Percentiles rank a stretch among this genome's conserved stretches.
Conservation (phyloP, 53 echinoderm and acorn worm genomes). For the Antedon mediterranea region DNA sequence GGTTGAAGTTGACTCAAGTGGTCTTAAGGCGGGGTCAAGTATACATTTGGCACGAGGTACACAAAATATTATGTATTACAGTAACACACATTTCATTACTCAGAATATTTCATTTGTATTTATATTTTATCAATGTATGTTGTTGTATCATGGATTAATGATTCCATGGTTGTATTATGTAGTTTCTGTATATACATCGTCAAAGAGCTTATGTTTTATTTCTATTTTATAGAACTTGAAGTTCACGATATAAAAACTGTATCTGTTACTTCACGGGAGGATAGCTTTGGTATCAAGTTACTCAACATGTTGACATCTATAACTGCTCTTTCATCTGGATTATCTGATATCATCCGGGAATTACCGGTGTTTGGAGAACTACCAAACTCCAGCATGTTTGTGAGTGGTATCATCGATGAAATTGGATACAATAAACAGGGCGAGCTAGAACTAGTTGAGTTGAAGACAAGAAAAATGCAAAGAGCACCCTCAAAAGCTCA, state of each 20-base stretch:
- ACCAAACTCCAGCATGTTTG: slow-evolving; percentile 28
- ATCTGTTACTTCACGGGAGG: slow-evolving; percentile 37
- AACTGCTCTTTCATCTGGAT: slow-evolving; percentile 23
- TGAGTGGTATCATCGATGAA: slow-evolving; percentile 72
- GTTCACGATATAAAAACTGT: slow-evolving; percentile 58
- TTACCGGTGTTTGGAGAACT: slow-evolving; percentile 67
- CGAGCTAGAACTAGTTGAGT: slow-evolving; percentile 64
- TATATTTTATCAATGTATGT: too few species aligned
- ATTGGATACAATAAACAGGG: slow-evolving; percentile 41
- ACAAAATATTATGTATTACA: background rate
- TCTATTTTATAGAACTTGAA: slow-evolving; percentile 55
- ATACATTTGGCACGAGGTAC: slow-evolving; percentile 68
- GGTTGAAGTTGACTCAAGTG: slow-evolving; percentile 21
- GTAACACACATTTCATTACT: too few species aligned
- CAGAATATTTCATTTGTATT: too few species aligned
- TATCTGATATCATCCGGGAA: slow-evolving; percentile 40
- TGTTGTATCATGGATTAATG: too few species aligned
- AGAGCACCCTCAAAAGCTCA: slow-evolving; percentile 38
- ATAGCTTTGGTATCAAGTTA: slow-evolving; percentile 52
- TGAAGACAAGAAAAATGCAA: slow-evolving; percentile 56
- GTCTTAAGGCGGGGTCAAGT: slow-evolving; percentile 44
- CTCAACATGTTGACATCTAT: slow-evolving; percentile 55
- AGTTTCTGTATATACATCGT: too few species aligned
- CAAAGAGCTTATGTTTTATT: too few species aligned
- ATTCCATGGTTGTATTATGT: background rate